Evolutionary conservation across 2,113 vertebrate genomes (phyloP), one percentile per base, ranked within the genome.

Genomic region (Tachycineta bicolor): DNA sequence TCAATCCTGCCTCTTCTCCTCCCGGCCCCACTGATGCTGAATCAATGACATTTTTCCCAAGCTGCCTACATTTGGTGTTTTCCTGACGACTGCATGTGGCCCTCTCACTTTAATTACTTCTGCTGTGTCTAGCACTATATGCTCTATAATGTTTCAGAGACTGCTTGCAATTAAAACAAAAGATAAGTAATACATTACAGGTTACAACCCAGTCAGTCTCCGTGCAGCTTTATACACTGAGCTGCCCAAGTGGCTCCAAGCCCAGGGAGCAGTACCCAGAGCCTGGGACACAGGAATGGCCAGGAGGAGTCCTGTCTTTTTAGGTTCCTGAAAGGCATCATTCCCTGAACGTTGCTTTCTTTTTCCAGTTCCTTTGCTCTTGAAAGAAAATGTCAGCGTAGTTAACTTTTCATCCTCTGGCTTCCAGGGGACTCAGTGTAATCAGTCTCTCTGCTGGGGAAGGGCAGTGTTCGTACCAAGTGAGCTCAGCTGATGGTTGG

Each of bases 81-180:
- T 95, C 96, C 93, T 97, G 97, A 95, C 2, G 14, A 70, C 93
- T 96, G 97, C 25, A 71, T 96, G 97, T 97, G 97, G 95, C 96
- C 95, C 97, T 95, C 93, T 97, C 94, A 8, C 96, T 97, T 97
- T 98, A 97, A 98, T 98, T 96, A 97, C 95, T 96, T 97, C 96
- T 98, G 96, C 98, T 97, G 97, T 90, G 96, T 91, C 97, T 93
- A 93, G 95, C 94, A 68, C 96, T 97, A 47, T 95, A 89, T 94
- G 96, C 97, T 97, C 97, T 94, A 37, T 89, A 97, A 97, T 93
- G 95, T 97, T 96, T 97, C 97, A 92, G 93, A 96, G 90, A 77
- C 94, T 96, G 97, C 96, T 96, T 92, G 96, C 97, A 97, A 97
- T 98, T 98, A 97, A 97, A 97, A 96, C 91, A 89, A 89, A 95